Percentiles rank a stretch among this genome's conserved stretches.
Conservation (phyloP, 1,140 invertebrate species). For the Heterodera carotae region DNA sequence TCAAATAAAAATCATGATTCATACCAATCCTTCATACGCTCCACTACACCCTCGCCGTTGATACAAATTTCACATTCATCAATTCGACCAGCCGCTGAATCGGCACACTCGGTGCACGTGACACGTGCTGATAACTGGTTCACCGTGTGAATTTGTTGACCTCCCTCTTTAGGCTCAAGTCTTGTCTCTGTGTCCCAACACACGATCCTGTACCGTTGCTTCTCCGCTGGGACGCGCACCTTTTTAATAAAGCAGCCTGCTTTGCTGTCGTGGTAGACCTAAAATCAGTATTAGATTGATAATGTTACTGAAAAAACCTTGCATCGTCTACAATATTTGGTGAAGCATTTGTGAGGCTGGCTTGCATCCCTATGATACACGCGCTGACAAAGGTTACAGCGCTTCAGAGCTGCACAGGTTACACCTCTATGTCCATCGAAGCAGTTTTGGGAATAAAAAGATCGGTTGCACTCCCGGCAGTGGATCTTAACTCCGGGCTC, state of each 20-base stretch:
- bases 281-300: too few species aligned
- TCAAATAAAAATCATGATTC: not conserved
- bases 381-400: not conserved
- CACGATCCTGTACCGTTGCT: not conserved
- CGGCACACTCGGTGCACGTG: not conserved
- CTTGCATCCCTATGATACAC: not conserved
- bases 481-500: not conserved
- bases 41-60: not conserved
- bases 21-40: slow-evolving; percentile 1
- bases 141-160: not conserved
- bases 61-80: slow-evolving; percentile 9
- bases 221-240: not conserved
- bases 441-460: not conserved
- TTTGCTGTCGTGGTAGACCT: not conserved
- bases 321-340: not conserved
- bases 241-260: not conserved
- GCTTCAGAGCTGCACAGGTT: not conserved
- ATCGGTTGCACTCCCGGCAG: not conserved
- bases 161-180: not conserved
- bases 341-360: not conserved
- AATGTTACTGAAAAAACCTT: not conserved
- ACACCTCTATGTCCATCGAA: not conserved
- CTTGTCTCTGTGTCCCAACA: not conserved
- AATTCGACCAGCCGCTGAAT: not conserved
- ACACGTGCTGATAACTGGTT: not conserved